A percentile compares a stretch with the other conserved stretches of the same genome.
These are phyloP conservation scores for Spinus pinus DNA, from an alignment of 2,797 vertebrate genomes.

Conservation along the genomic window DNA sequence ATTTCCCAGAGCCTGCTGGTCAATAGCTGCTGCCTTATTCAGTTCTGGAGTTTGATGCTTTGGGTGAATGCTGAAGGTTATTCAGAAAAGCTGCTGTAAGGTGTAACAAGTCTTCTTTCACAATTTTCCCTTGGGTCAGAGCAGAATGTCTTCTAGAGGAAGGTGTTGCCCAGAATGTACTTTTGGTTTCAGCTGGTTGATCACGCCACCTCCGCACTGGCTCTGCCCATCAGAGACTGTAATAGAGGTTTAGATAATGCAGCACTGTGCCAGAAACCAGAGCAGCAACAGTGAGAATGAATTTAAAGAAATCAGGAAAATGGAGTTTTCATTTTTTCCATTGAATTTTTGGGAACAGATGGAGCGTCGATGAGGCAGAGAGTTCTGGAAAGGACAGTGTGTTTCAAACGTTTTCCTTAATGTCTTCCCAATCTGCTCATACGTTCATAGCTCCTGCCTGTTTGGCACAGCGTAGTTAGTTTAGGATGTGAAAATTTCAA, in stretches of 20 bases:
- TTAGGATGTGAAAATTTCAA: not conserved
- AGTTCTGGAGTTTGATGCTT: not conserved
- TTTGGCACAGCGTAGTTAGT: not conserved
- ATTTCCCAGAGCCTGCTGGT: not conserved
- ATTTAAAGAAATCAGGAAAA: conserved; percentile 4
- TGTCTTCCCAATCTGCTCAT: conserved; percentile 36
- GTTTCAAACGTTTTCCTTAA: conserved; percentile 39
- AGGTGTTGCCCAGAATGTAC: not conserved
- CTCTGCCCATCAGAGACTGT: not conserved
- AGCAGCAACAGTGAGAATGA: not conserved
- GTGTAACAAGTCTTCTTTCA: not conserved
- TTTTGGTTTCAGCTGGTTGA: not conserved
- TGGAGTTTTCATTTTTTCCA: not conserved
- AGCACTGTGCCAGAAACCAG: not conserved
- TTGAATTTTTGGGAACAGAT: conserved; percentile 51
- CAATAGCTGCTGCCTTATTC: not conserved
- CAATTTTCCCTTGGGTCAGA: not conserved
- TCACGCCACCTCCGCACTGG: not conserved
- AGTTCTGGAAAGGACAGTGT: conserved; percentile 44
- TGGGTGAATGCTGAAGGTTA: not conserved
- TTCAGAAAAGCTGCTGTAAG: not conserved
- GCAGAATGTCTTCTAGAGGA: not conserved
- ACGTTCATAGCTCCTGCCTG: not conserved
- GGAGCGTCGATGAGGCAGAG: conserved; percentile 22
- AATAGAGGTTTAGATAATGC: not conserved